phyloP scores from a whole-genome alignment of 2,797 vertebrate genomes.

The Hirundo rustica region DNA sequence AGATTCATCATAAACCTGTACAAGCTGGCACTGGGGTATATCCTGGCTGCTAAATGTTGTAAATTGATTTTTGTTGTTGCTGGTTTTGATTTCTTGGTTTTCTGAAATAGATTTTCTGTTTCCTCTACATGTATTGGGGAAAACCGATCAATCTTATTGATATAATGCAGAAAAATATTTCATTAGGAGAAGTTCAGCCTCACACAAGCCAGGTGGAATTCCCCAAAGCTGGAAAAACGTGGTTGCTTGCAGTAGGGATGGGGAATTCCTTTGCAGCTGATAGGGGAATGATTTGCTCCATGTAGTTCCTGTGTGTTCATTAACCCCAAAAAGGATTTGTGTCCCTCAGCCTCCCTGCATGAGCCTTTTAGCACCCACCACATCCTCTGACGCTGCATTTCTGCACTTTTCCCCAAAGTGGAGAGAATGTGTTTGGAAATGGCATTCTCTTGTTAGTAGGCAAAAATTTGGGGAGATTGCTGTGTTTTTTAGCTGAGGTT shows the following conservation, averaged over 20 bases:
- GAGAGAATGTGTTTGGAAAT: not conserved
- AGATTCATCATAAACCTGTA: not conserved
- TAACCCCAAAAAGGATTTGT: not conserved
- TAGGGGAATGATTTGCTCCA: not conserved
- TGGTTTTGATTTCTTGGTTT: constrained; percentile 23
- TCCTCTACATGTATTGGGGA: not conserved
- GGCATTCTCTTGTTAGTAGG: not conserved
- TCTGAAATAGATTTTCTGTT: constrained; percentile 31
- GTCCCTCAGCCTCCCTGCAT: not conserved
- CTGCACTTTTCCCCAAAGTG: not conserved
- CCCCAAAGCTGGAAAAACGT: not conserved
- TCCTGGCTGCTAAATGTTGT: constrained; percentile 21
- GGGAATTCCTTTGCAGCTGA: not conserved
- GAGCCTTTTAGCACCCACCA: not conserved
- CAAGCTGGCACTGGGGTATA: not conserved
- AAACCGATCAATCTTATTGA: not conserved
- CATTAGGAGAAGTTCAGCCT: not conserved
- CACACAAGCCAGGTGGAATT: not conserved
- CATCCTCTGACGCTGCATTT: not conserved
- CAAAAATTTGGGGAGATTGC: not conserved
- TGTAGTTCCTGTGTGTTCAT: not conserved
- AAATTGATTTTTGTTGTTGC: constrained; percentile 1
- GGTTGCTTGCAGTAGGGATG: not conserved
- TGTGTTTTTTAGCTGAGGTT: constrained; percentile 13
- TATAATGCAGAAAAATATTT: not conserved